Conservation (phyloP, 2,888 invertebrate species). For the Troglohyphantes excavatus region DNA sequence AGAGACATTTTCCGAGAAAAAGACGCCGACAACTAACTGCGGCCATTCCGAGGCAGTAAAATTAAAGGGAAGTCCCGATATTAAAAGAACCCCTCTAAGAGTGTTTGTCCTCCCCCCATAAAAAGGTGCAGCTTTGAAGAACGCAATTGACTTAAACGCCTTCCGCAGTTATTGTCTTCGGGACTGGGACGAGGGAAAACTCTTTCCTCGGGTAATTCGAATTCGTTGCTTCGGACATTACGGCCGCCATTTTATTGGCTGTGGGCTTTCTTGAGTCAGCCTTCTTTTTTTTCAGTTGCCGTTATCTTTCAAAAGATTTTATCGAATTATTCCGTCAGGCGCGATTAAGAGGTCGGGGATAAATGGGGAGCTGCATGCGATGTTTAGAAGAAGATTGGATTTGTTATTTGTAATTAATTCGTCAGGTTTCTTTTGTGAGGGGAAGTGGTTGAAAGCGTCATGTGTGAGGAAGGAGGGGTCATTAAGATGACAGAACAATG, state of each 20-base stretch:
- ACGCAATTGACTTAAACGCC: slow-evolving; percentile 67
- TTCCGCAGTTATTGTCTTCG: slow-evolving; percentile 59
- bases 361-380: slow-evolving; percentile 13
- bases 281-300: neutral
- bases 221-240: slow-evolving; percentile 43
- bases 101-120: slow-evolving; percentile 21
- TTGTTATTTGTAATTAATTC: slow-evolving; percentile 8
- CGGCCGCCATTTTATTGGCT: slow-evolving; percentile 44
- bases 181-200: neutral
- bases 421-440: neutral
- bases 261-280: slow-evolving; percentile 28
- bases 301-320: slow-evolving; percentile 23
- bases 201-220: neutral
- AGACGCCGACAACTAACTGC: too few species aligned
- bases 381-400: slow-evolving; percentile 29
- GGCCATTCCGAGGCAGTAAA: slow-evolving; percentile 41
- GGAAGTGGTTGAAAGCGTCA: slow-evolving; percentile 15
- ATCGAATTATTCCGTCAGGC: slow-evolving; percentile 56
- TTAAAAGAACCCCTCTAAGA: slow-evolving; percentile 41
- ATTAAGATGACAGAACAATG: neutral
- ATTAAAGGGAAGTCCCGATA: slow-evolving; percentile 55
- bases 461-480: neutral
- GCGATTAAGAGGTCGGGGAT: slow-evolving; percentile 41
- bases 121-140: slow-evolving; percentile 48
- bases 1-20: neutral